Conservation (phyloP, 2,797 vertebrate genomes). For the Galaxias olidus region DNA sequence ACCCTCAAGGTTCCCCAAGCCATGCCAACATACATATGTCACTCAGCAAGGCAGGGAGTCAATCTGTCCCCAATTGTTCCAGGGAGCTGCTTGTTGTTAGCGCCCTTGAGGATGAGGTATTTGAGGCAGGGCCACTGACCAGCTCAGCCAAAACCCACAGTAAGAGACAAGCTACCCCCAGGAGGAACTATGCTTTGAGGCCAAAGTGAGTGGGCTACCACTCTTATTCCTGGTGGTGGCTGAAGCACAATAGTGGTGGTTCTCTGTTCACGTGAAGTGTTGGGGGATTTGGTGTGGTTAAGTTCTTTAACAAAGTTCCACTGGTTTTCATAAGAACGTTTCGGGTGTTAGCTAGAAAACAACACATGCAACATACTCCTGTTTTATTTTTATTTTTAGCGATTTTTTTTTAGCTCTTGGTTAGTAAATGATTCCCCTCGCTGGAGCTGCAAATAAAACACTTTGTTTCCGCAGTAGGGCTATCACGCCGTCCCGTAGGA, state of each 20-base stretch:
- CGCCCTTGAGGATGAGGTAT: slow-evolving; percentile 32
- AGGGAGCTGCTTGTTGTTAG: slow-evolving; percentile 44
- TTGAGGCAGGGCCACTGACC: slow-evolving; percentile 13
- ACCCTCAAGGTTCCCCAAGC: no score
- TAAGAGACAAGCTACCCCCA: slow-evolving; percentile 54
- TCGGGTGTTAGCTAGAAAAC: no score
- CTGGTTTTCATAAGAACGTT: no score
- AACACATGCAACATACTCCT: neutral
- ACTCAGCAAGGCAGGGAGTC: neutral
- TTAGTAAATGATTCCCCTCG: neutral
- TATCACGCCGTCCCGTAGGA: slow-evolving; percentile 52
- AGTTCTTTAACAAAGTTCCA: no score
- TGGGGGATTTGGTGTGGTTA: neutral
- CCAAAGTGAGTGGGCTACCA: slow-evolving; percentile 53
- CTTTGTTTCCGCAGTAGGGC: slow-evolving; percentile 48
- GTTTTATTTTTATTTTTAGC: neutral
- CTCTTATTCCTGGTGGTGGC: neutral
- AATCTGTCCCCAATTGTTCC: slow-evolving; percentile 16
- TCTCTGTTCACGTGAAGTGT: neutral
- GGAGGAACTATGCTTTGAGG: slow-evolving; percentile 39
- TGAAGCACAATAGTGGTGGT: neutral
- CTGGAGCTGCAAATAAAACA: neutral
- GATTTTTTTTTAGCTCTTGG: no score
- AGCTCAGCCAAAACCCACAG: slow-evolving; percentile 38
- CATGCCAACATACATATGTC: neutral